Conservation (phyloP, 2,888 invertebrate genomes). For the Disparrhopalites patrizii region DNA sequence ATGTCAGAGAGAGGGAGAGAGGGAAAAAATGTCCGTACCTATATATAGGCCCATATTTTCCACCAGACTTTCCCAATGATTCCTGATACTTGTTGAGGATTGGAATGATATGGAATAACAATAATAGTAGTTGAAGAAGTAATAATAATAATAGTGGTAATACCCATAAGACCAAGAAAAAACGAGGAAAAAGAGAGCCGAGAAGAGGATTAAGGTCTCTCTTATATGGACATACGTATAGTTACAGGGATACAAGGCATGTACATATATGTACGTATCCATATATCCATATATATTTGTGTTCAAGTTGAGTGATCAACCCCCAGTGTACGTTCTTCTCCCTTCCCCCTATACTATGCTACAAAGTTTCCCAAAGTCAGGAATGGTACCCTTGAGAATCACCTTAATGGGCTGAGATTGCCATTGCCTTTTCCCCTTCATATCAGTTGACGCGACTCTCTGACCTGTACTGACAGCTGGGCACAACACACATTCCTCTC, state of each 20-base stretch:
- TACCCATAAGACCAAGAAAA: no score
- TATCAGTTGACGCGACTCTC: slow-evolving; percentile 44
- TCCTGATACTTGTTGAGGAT: no score
- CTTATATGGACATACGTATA: no score
- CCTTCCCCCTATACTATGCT: slow-evolving; percentile 26
- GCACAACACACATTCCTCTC: slow-evolving; percentile 15
- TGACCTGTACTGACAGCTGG: slow-evolving; percentile 39
- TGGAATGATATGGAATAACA: no score
- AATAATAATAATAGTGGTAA: no score
- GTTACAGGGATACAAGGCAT: no score
- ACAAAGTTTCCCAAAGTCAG: slow-evolving; percentile 26
- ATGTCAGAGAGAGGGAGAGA: neutral
- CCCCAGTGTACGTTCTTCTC: slow-evolving; percentile 27
- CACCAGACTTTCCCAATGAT: no score
- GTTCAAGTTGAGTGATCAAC: slow-evolving; percentile 38
- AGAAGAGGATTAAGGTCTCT: no score
- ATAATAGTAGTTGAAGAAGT: no score
- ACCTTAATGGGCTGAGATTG: slow-evolving; percentile 47
- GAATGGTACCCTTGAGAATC: slow-evolving; percentile 47
- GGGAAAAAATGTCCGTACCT: no score
- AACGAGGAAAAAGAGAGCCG: no score
- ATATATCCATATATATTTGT: neutral
- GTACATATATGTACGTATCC: neutral
- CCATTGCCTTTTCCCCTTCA: slow-evolving; percentile 35
- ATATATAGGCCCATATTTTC: no score